Evolutionary conservation across 2,113 vertebrate genomes (phyloP).

Genomic region (Caranx ignobilis): DNA sequence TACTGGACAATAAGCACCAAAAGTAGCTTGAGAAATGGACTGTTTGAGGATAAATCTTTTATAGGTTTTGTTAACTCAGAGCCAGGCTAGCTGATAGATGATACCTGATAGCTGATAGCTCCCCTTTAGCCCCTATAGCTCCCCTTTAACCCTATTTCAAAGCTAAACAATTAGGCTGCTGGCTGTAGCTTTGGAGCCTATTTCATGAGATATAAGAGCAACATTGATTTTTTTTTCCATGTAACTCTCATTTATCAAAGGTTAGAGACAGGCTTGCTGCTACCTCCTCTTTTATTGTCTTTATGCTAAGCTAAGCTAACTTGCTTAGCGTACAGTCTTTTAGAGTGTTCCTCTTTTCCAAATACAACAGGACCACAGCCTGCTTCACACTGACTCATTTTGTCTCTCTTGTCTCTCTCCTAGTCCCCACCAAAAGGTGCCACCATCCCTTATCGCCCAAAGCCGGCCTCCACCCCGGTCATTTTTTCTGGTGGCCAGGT

Average conservation of each 20-base stretch:
- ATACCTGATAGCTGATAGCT: not conserved
- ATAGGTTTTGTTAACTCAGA: no score
- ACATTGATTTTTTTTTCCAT: not conserved
- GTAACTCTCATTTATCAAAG: not conserved
- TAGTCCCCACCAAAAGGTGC: conserved; percentile 99
- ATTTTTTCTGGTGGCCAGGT: conserved; percentile 99
- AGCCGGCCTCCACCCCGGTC: conserved; percentile 98
- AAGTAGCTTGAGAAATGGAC: no score
- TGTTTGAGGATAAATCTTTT: no score
- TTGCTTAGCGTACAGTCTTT: not conserved
- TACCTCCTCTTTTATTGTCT: not conserved
- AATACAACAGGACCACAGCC: not conserved
- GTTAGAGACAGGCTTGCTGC: not conserved
- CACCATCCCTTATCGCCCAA: conserved; percentile 99
- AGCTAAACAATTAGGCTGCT: not conserved
- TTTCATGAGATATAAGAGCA: not conserved
- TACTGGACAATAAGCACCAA: no score
- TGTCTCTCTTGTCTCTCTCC: conserved; percentile 87
- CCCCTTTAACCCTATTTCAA: not conserved
- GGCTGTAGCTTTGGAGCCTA: not conserved
- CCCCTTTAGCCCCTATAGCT: no score
- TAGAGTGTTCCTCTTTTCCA: not conserved
- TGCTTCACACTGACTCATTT: conserved; percentile 71
- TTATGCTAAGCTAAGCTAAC: not conserved
- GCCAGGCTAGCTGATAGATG: not conserved